These are phyloP conservation scores for Eulacestoma nigropectus DNA, from an alignment of 2,113 vertebrate genomes.

Conservation along the genomic window DNA sequence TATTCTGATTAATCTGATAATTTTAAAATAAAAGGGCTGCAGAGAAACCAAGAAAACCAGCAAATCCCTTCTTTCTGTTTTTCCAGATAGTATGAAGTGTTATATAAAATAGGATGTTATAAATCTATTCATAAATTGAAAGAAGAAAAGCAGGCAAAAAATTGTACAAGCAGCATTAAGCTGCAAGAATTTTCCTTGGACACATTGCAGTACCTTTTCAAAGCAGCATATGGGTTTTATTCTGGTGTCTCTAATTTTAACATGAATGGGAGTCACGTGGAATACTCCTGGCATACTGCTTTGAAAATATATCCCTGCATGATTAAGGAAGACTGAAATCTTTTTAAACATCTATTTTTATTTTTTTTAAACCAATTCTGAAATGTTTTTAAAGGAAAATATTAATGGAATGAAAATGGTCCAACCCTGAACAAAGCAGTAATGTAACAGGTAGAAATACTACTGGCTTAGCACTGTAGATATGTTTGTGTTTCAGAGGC, in stretches of 20 bases:
- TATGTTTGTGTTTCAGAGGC: background rate
- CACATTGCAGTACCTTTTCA: slow-evolving; percentile 48
- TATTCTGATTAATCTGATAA: background rate
- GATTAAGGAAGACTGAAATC: slow-evolving; percentile 38
- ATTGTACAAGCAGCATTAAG: slow-evolving; percentile 13
- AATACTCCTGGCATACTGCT: slow-evolving; percentile 40
- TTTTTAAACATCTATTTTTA: background rate
- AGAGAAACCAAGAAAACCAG: background rate
- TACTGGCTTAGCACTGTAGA: background rate
- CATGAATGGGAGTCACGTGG: slow-evolving; percentile 64
- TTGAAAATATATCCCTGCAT: slow-evolving; percentile 56
- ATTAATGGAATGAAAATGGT: slow-evolving; percentile 5
- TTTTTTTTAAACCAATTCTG: background rate
- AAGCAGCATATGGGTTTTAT: slow-evolving; percentile 67
- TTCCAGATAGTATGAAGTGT: background rate
- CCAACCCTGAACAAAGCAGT: background rate
- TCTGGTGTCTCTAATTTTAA: slow-evolving; percentile 67
- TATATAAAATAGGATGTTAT: background rate
- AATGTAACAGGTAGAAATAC: slow-evolving; percentile 13
- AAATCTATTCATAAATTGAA: background rate
- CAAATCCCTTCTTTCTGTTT: background rate
- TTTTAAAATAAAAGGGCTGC: background rate
- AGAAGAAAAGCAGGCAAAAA: slow-evolving; percentile 13
- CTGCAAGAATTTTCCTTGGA: slow-evolving; percentile 43
- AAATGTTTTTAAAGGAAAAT: slow-evolving; percentile 8